phyloP scores from a whole-genome alignment of 2,113 vertebrate genomes.

The Rhegmatorhina hoffmannsi region DNA sequence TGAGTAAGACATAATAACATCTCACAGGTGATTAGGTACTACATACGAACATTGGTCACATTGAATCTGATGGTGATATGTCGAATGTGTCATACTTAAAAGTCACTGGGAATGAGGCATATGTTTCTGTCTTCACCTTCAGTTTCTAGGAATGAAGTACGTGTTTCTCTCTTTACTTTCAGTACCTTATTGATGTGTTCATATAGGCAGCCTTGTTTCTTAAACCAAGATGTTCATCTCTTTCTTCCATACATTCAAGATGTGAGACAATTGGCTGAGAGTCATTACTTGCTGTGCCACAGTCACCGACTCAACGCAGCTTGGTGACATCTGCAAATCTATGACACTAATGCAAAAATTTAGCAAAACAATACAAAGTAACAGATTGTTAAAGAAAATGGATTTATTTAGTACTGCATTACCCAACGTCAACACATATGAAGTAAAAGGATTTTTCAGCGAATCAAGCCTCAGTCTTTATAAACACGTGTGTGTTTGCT shows the following conservation, averaged over 20 bases:
- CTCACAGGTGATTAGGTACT: neutral
- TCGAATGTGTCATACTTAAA: neutral
- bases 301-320: neutral
- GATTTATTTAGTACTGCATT: neutral
- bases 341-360: neutral
- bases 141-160: neutral
- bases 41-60: neutral
- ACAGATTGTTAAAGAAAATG: neutral
- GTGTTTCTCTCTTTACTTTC: neutral
- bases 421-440: neutral
- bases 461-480: neutral
- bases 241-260: neutral
- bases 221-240: neutral
- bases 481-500: neutral
- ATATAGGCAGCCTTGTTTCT: neutral
- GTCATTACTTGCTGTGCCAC: neutral
- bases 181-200: neutral
- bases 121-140: neutral
- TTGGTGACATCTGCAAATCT: neutral
- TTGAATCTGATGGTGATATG: neutral
- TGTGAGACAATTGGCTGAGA: neutral
- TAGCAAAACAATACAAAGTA: neutral
- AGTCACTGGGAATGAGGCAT: neutral
- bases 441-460: neutral
- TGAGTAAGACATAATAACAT: rapidly evolving